Evolutionary conservation across 2,113 vertebrate species (phyloP).

Genomic region (Pteropus alecto): DNA sequence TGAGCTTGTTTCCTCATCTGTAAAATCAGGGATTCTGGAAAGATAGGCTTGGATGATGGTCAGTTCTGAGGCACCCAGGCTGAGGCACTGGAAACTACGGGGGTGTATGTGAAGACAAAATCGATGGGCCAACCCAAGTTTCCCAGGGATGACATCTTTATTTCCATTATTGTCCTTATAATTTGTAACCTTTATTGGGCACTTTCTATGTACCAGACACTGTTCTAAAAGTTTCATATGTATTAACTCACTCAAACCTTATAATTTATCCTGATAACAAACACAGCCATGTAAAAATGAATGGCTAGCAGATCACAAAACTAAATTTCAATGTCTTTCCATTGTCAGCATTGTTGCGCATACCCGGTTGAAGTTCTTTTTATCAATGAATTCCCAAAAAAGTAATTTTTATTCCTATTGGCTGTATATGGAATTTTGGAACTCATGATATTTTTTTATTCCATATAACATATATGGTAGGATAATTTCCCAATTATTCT

Average conservation of each 20-base stretch:
- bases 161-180: background rate
- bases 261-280: background rate
- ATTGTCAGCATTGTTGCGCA: background rate
- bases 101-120: background rate
- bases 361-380: background rate
- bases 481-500: slow-evolving; percentile 71
- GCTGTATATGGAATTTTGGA: background rate
- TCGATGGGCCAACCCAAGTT: background rate
- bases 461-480: background rate
- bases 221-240: background rate
- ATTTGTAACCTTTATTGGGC: background rate
- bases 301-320: background rate
- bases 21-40: background rate
- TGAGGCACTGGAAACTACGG: background rate
- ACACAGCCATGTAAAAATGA: background rate
- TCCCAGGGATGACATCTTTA: background rate
- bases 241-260: background rate
- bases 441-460: background rate
- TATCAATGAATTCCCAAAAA: background rate
- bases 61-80: background rate
- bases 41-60: background rate
- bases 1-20: background rate
- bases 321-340: background rate
- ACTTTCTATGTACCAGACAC: background rate
- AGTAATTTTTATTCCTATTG: background rate